Percentiles rank a stretch among this genome's conserved stretches.
These are phyloP conservation scores for Lepidocolaptes lacrymiger DNA, from an alignment of 2,797 vertebrate genomes.

Conservation along the genomic window DNA sequence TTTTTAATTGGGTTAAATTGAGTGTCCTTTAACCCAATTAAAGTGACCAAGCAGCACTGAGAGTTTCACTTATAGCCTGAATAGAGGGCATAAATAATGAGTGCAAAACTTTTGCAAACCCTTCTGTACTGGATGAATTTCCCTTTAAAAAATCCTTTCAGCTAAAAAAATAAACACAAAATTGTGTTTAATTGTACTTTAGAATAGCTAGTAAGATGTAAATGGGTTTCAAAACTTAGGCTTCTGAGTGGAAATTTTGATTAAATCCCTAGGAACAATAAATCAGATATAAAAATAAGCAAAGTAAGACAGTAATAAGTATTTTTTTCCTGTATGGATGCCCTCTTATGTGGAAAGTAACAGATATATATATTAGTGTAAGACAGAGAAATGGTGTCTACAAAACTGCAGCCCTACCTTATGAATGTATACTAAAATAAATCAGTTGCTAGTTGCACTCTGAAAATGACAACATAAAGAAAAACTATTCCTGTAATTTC, in stretches of 20 bases:
- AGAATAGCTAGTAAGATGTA: conserved; percentile 14
- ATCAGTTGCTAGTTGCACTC: background rate
- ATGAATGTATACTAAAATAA: conserved; percentile 12
- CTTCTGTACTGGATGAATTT: background rate
- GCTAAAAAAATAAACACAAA: conserved; percentile 2
- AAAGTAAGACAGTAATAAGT: background rate
- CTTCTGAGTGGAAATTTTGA: conserved; percentile 42
- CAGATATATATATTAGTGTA: background rate
- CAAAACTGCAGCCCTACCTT: conserved; percentile 10
- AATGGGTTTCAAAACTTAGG: conserved; percentile 65
- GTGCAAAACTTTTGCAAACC: background rate
- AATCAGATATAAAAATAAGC: conserved; percentile 19
- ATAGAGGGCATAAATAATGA: background rate
- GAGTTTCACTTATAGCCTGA: background rate
- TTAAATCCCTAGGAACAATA: conserved; percentile 59
- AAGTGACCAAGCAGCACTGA: background rate
- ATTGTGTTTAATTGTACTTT: conserved; percentile 40
- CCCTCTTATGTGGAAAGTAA: background rate
- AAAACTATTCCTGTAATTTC: conserved; percentile 43
- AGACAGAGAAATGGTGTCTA: background rate
- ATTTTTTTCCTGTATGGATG: background rate
- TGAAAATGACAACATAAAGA: conserved; percentile 33
- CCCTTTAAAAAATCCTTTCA: background rate
- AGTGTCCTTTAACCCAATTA: too few species aligned
- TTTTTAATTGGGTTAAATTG: conserved; percentile 36